Conservation (phyloP, 1,140 invertebrate species). For the Papilio helenus region DNA sequence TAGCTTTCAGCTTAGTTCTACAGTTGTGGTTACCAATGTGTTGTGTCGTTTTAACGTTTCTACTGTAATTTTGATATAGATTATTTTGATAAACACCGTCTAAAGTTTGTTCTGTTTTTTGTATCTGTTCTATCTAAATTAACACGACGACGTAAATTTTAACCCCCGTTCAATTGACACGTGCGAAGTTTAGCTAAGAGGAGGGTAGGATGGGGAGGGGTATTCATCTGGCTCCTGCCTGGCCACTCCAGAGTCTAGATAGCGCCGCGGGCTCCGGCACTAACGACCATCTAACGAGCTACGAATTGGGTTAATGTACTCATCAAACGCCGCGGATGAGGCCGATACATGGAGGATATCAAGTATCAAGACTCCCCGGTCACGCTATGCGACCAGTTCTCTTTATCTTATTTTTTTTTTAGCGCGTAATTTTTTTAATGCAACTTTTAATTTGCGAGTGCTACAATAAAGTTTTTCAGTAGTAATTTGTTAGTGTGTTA, state of each 20-base stretch:
- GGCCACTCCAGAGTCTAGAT: conserved; percentile 38
- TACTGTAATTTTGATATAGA: no score
- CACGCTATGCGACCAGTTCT: background rate
- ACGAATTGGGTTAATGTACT: conserved; percentile 53
- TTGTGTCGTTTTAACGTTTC: no score
- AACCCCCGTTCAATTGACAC: background rate
- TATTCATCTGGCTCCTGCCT: conserved; percentile 11
- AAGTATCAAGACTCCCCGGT: conserved; percentile 1
- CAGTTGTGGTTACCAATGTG: no score
- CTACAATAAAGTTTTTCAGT: background rate
- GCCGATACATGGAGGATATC: background rate
- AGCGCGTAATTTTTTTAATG: no score
- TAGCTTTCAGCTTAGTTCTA: no score
- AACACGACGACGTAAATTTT: background rate
- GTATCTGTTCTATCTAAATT: background rate
- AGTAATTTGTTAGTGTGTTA: background rate
- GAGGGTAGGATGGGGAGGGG: background rate
- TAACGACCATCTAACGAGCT: conserved; percentile 42
- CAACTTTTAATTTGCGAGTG: no score
- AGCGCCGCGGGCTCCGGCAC: conserved; percentile 40
- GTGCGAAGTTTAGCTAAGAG: background rate
- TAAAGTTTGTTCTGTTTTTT: no score
- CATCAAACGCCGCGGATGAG: conserved; percentile 6
- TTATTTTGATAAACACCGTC: no score
- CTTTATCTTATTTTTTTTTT: background rate